Evolutionary conservation across 2,797 vertebrate species (phyloP).

Genomic region (Syndactyla subalaris): DNA sequence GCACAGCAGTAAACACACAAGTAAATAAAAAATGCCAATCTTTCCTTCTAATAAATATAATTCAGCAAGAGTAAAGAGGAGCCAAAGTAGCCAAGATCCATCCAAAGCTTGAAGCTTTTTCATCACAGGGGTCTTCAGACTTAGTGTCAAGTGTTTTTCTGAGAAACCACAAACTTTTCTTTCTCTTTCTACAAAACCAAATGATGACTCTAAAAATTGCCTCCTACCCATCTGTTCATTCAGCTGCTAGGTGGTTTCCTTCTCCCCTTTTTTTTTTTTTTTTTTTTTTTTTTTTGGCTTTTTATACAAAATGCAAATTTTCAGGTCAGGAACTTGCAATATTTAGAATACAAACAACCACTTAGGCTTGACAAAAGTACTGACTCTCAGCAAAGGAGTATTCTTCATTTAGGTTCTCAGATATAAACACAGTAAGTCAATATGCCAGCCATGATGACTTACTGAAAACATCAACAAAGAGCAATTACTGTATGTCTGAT

Average conservation of each 20-base stretch:
- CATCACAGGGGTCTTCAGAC: background rate
- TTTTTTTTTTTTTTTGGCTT: background rate
- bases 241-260: background rate
- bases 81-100: background rate
- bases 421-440: background rate
- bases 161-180: background rate
- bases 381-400: background rate
- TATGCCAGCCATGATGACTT: background rate
- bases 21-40: background rate
- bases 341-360: background rate
- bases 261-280: background rate
- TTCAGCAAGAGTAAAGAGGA: background rate
- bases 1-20: background rate
- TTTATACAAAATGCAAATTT: constrained; percentile 1
- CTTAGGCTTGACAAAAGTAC: background rate
- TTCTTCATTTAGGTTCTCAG: background rate
- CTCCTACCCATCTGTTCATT: constrained; percentile 14
- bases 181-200: constrained; percentile 2
- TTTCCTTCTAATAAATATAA: background rate
- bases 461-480: constrained; percentile 21
- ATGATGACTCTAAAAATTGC: constrained; percentile 26
- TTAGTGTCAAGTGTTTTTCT: background rate
- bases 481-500: background rate
- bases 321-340: background rate
- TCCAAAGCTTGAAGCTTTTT: background rate